Evolutionary conservation across 2,797 vertebrate genomes (phyloP).

Genomic region (Linurgus olivaceus): DNA sequence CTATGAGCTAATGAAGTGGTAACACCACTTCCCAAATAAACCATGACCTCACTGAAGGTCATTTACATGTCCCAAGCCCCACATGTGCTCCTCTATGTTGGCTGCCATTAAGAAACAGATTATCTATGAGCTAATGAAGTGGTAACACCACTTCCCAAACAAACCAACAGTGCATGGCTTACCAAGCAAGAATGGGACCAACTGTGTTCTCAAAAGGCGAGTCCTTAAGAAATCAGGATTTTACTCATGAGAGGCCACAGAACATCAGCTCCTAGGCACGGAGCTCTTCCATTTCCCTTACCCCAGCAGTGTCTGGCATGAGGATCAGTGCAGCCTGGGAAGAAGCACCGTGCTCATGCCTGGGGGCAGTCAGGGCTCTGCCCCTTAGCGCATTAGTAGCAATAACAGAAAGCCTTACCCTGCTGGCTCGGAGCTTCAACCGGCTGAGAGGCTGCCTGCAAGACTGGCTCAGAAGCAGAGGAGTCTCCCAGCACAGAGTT

Average conservation of each 20-base stretch:
- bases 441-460: conserved; percentile 84
- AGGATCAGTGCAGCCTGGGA: conserved; percentile 8
- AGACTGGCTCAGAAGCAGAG: conserved; percentile 85
- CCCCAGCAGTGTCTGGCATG: background rate
- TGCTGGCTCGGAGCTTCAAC: conserved; percentile 84
- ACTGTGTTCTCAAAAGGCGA: background rate
- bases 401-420: conserved; percentile 89
- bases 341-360: background rate
- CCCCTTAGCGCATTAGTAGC: conserved; percentile 76
- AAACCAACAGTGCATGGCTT: background rate
- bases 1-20: too few relatives aligned
- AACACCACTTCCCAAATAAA: too few relatives aligned
- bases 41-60: background rate
- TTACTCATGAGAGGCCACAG: background rate
- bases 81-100: fast-evolving
- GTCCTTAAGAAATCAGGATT: background rate
- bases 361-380: background rate
- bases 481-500: conserved; percentile 87
- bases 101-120: background rate
- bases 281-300: background rate
- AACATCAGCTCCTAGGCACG: fast-evolving
- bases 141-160: background rate
- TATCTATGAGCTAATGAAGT: background rate
- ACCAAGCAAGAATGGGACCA: background rate
- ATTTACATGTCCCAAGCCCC: background rate